phyloP scores from a whole-genome alignment of 2,797 vertebrate species.

The Hipposideros larvatus region DNA sequence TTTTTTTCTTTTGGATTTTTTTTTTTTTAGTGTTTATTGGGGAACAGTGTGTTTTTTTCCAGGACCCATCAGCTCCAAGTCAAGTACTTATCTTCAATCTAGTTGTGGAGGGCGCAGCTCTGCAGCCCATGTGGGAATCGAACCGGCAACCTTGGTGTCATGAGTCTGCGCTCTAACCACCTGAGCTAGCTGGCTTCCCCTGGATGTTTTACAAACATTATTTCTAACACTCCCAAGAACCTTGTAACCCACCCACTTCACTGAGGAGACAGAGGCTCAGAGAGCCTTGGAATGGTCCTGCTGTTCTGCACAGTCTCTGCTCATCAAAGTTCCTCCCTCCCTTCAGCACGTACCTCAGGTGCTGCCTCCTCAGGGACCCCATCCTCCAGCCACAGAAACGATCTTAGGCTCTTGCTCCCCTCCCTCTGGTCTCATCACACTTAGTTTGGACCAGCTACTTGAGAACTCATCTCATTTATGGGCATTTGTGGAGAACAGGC shows the following conservation, averaged over 20 bases:
- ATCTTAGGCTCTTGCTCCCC: background rate
- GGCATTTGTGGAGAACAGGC: background rate
- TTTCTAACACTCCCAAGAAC: background rate
- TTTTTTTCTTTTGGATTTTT: too few relatives aligned
- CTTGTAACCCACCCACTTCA: background rate
- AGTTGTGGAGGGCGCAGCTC: too few relatives aligned
- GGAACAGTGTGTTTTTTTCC: too few relatives aligned
- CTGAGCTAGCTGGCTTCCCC: too few relatives aligned
- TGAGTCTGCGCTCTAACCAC: too few relatives aligned
- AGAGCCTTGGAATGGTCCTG: background rate
- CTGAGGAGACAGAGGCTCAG: background rate
- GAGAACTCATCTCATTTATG: background rate
- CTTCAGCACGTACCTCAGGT: background rate
- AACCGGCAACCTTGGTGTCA: too few relatives aligned
- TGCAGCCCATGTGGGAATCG: too few relatives aligned
- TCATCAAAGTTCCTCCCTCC: background rate
- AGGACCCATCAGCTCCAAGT: too few relatives aligned
- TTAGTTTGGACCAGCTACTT: background rate
- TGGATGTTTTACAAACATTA: background rate
- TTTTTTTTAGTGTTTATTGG: too few relatives aligned
- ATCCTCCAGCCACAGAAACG: too few relatives aligned
- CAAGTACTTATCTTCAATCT: too few relatives aligned
- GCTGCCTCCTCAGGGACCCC: background rate
- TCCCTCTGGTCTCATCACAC: background rate
- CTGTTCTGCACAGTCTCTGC: background rate